Evolutionary conservation across 1,140 invertebrate genomes (phyloP), one percentile per base, ranked within the genome.

Genomic region (Micrasema minimum): DNA sequence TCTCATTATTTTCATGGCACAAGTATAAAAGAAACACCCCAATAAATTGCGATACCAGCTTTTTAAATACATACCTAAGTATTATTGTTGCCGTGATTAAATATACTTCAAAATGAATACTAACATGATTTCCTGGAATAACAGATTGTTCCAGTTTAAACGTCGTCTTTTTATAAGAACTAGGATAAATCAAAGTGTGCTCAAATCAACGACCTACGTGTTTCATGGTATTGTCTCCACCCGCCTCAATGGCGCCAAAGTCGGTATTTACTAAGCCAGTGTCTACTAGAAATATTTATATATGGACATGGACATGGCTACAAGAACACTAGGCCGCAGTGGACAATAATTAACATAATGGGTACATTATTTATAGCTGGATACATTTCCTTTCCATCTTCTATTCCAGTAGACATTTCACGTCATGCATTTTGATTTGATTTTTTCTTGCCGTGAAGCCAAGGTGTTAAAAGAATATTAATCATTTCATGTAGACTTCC

Each of bases 321-420:
- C 55, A 59, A 59, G 37, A 59, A 59, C 55, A 59, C 55, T 31
- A 31, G 51, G 18, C n/a, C 55, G 16, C 35, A 23, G 35, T 59
- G 55, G 55, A 59, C 55, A 18, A 37, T 37, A 38, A 59, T 59
- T 59, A 43, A 20, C 55, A 59, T 59, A 43, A 59, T 59, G 23
- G 26, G 9, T 53, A 59, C 55, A 38, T 59, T 41, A 41, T 22
- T 10, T 41, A 26, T 59, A 3, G 31, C 14, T 18, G 35, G n/a
- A 26, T 41, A 38, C 35, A 23, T 59, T 59, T 59, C 55, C 55
- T 59, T 59, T 59, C 35, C 38, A 41, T 38, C 7, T 51, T 23
- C 2, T 51, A 51, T 18, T 51, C 12, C 48, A 3, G 20, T 20
- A 41, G 14, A 20, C 16, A 16, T 59, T 18, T 22, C 14, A 43